Percentiles rank a stretch among this genome's conserved stretches.
phyloP scores from a whole-genome alignment of 2,797 vertebrate genomes.

The Rhabdomys pumilio region DNA sequence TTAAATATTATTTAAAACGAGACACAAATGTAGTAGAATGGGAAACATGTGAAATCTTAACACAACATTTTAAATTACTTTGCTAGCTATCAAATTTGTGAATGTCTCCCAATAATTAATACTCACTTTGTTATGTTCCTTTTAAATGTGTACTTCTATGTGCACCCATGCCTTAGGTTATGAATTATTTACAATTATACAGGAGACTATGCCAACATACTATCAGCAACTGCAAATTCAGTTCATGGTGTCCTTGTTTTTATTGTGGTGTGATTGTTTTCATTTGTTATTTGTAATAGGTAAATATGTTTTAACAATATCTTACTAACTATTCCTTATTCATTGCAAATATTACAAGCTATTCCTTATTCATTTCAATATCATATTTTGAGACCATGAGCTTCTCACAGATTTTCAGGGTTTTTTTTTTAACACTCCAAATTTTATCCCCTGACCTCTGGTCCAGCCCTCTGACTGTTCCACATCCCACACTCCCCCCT shows the following conservation, averaged over 20 bases:
- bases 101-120: not conserved
- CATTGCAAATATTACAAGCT: not conserved
- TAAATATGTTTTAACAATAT: not conserved
- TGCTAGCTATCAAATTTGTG: not conserved
- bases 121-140: not conserved
- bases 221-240: not conserved
- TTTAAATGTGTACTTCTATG: not conserved
- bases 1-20: not conserved
- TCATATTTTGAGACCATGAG: not conserved
- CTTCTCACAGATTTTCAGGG: not conserved
- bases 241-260: not conserved
- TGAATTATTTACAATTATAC: not conserved
- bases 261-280: not conserved
- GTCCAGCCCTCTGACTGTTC: too few relatives aligned
- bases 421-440: not conserved
- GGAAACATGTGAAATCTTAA: not conserved
- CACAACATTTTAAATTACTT: not conserved
- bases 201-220: not conserved
- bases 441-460: too few relatives aligned
- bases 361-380: not conserved
- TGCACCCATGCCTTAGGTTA: not conserved
- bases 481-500: too few relatives aligned
- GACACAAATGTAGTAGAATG: not conserved
- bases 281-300: not conserved
- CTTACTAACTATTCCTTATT: not conserved